Percentiles rank a stretch among this genome's conserved stretches.
These are phyloP conservation scores for Ailurus styani DNA, from an alignment of 2,113 vertebrate species.

Conservation along the genomic window DNA sequence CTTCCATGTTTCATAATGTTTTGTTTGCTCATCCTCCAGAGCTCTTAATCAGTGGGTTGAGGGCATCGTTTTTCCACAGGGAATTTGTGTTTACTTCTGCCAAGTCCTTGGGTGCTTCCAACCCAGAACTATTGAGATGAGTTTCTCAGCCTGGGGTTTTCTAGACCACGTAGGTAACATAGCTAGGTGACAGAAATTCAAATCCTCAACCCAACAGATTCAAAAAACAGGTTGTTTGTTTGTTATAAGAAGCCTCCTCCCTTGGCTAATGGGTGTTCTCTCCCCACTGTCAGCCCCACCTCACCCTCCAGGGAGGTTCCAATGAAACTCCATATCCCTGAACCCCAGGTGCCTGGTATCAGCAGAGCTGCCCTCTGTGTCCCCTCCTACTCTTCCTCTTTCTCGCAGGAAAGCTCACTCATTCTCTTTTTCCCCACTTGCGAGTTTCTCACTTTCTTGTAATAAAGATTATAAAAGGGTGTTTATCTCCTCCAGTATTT, in stretches of 20 bases:
- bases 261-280: background rate
- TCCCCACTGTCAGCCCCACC: background rate
- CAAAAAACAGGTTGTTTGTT: background rate
- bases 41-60: background rate
- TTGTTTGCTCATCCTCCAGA: background rate
- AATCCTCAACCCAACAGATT: background rate
- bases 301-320: background rate
- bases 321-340: background rate
- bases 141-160: background rate
- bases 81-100: background rate
- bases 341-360: background rate
- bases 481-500: background rate
- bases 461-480: background rate
- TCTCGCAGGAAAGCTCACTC: background rate
- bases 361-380: background rate
- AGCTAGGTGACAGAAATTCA: background rate
- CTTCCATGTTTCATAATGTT: background rate
- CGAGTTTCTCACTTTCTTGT: background rate
- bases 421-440: background rate
- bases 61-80: background rate
- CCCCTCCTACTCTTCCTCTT: background rate
- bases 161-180: background rate
- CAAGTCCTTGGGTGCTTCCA: background rate
- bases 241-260: background rate
- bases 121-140: background rate